Conservation (phyloP, 2,797 vertebrate species). For the Peromyscus attwateri region DNA sequence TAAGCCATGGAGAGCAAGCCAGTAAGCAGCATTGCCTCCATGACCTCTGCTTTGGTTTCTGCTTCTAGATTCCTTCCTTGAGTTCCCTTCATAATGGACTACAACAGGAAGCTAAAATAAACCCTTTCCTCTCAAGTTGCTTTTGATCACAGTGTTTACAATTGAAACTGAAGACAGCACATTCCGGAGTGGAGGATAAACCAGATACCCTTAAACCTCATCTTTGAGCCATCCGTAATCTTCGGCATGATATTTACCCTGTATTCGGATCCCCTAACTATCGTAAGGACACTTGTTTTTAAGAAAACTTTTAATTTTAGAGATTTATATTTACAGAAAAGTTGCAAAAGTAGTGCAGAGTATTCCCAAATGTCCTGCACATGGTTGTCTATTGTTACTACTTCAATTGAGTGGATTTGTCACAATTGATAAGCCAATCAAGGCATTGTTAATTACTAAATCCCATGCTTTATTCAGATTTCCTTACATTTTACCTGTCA, state of each 20-base stretch:
- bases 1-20: too few species aligned
- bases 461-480: neutral
- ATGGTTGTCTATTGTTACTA: neutral
- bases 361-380: neutral
- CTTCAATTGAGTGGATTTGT: neutral
- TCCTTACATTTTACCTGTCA: neutral
- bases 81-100: neutral
- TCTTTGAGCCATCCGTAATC: neutral
- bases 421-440: neutral
- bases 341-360: neutral
- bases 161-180: neutral
- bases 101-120: neutral
- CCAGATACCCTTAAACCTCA: neutral
- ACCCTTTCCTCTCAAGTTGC: neutral
- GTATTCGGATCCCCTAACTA: neutral
- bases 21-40: too few species aligned
- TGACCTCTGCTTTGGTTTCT: too few species aligned
- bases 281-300: neutral
- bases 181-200: neutral
- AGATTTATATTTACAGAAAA: constrained; percentile 4
- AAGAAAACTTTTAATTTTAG: neutral
- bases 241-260: neutral
- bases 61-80: too few species aligned
- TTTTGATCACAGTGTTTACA: neutral
- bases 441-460: neutral